phyloP scores from a whole-genome alignment of 1,140 invertebrate species.

The Calycopis cecrops region DNA sequence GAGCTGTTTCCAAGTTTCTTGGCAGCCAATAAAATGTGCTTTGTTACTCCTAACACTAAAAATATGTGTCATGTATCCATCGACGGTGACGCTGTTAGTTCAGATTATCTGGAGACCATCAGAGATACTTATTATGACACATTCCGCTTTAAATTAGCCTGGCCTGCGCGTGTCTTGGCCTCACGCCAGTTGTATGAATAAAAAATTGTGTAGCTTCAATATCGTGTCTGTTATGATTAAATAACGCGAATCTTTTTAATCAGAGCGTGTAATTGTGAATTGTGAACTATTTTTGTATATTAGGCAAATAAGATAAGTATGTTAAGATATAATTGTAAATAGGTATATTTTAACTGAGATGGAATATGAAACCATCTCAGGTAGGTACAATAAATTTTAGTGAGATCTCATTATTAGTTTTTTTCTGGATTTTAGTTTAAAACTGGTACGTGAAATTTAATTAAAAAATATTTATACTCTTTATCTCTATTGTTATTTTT shows the following conservation, averaged over 20 bases:
- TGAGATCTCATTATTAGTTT: no score
- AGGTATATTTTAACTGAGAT: no score
- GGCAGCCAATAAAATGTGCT: slow-evolving; percentile 1
- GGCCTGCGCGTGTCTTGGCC: slow-evolving; percentile 47
- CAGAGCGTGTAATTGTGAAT: neutral
- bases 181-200: slow-evolving; percentile 42
- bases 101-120: slow-evolving; percentile 36
- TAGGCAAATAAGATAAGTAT: no score
- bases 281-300: neutral
- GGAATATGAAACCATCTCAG: no score
- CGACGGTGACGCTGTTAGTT: slow-evolving; percentile 29
- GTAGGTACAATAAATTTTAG: no score
- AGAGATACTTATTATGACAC: slow-evolving; percentile 59
- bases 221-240: neutral
- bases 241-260: slow-evolving; percentile 3
- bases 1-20: neutral
- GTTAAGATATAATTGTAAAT: no score
- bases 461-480: no score
- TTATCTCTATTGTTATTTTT: no score
- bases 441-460: no score
- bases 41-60: neutral
- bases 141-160: slow-evolving; percentile 63
- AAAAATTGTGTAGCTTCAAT: slow-evolving; percentile 29
- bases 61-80: slow-evolving; percentile 24
- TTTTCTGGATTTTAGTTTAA: no score